These are phyloP conservation scores for Eristalis intricaria DNA, from an alignment of 2,888 invertebrate genomes.

Conservation along the genomic window DNA sequence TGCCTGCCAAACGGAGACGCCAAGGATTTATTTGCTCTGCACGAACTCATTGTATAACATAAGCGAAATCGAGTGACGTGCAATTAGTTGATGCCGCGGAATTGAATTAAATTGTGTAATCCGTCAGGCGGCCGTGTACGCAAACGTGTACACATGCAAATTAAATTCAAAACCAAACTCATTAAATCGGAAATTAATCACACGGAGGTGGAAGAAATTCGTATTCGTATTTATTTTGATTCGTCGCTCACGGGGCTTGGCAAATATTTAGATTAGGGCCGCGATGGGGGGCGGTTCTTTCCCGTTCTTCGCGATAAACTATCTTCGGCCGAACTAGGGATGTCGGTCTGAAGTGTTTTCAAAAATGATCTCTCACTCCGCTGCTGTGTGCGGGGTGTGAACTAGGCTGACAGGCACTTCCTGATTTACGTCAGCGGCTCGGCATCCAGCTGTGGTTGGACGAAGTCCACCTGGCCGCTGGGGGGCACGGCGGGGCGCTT, in stretches of 20 bases:
- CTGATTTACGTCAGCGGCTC: background rate
- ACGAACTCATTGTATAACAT: background rate
- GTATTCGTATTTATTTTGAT: conserved; percentile 4
- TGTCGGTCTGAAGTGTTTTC: background rate
- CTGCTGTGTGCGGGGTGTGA: background rate
- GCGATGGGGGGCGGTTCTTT: background rate
- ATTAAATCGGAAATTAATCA: conserved; percentile 40
- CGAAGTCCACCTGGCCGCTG: background rate
- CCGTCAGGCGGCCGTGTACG: conserved; percentile 1
- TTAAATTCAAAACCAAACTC: conserved; percentile 12
- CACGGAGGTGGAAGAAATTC: background rate
- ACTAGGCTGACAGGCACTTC: background rate
- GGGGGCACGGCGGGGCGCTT: background rate
- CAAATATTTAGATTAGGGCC: background rate
- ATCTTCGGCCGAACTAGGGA: background rate
- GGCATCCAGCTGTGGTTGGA: background rate
- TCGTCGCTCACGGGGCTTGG: background rate
- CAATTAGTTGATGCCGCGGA: conserved; percentile 35
- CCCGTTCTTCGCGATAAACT: background rate
- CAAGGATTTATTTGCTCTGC: conserved; percentile 22
- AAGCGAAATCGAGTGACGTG: background rate
- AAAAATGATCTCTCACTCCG: background rate
- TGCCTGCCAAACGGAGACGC: conserved; percentile 1
- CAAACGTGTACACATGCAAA: conserved; percentile 13
- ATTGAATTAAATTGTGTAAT: conserved; percentile 30